These are phyloP conservation scores for Hypotaenidia okinawae DNA, from an alignment of 2,797 vertebrate genomes.

Conservation along the genomic window DNA sequence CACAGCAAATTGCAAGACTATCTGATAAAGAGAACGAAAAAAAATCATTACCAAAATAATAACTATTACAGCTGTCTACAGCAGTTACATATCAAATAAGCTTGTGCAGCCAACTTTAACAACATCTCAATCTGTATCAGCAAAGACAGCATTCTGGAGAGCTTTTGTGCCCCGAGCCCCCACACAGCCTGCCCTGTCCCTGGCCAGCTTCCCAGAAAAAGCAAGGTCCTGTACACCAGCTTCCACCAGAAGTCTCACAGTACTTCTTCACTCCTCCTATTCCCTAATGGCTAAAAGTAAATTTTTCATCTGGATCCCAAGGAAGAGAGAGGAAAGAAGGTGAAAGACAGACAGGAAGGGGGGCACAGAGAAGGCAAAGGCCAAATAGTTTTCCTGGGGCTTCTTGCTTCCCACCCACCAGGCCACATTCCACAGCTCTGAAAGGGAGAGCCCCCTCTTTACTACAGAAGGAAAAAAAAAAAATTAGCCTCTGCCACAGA, in stretches of 20 bases:
- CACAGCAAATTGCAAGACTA: neutral
- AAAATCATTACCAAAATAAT: neutral
- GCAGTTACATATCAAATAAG: neutral
- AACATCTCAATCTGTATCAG: neutral
- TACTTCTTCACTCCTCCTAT: constrained; percentile 25
- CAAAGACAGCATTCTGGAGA: neutral
- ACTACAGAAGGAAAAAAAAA: neutral
- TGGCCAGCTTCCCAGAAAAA: constrained; percentile 31
- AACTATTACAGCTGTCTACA: neutral
- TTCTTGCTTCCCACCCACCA: constrained; percentile 54
- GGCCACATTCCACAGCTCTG: constrained; percentile 32
- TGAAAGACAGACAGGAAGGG: constrained; percentile 25
- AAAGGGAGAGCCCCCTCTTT: neutral
- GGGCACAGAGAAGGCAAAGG: constrained; percentile 33
- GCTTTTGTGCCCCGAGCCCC: neutral
- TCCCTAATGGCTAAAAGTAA: constrained; percentile 31
- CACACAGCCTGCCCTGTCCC: neutral
- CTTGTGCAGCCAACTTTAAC: neutral
- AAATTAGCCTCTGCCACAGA: neutral
- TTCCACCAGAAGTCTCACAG: constrained; percentile 48
- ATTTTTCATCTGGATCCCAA: constrained; percentile 40
- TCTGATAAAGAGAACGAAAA: neutral
- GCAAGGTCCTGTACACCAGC: neutral
- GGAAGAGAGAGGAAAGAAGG: constrained; percentile 7
- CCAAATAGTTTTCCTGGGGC: neutral